A percentile compares a stretch with the other conserved stretches of the same genome.
Evolutionary conservation across 2,797 vertebrate species (phyloP).

Genomic region (Mormyrops boulengeri): DNA sequence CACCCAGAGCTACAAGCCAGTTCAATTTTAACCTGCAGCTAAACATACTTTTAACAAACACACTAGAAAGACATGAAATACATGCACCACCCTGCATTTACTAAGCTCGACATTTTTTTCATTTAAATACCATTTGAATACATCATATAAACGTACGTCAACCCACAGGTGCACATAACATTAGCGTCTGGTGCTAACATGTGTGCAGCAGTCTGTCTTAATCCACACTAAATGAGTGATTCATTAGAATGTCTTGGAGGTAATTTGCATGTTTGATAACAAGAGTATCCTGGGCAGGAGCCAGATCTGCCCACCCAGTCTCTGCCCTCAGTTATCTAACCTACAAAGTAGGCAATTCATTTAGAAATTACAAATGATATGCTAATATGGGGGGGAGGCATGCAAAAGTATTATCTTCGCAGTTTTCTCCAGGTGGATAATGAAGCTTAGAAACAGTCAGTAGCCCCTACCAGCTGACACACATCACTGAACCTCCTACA

Average conservation of each 20-base stretch:
- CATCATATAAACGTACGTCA: neutral
- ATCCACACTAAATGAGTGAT: conserved; percentile 28
- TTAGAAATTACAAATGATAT: neutral
- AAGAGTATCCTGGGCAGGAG: conserved; percentile 18
- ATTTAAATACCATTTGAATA: neutral
- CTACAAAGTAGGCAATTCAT: neutral
- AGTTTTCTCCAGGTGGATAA: neutral
- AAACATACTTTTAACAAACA: neutral
- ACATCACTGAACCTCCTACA: neutral
- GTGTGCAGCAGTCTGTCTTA: conserved; percentile 35
- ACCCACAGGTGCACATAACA: neutral
- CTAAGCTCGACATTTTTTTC: neutral
- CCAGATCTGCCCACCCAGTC: conserved; percentile 18
- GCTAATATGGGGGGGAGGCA: neutral
- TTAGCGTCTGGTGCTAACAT: neutral
- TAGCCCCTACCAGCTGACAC: neutral
- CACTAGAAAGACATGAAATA: neutral
- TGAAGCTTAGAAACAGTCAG: neutral
- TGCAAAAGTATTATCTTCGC: neutral
- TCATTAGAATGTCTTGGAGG: conserved; percentile 39
- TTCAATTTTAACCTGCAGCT: neutral
- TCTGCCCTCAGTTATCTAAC: neutral
- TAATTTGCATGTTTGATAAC: conserved; percentile 38
- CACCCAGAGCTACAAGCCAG: neutral
- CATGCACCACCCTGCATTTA: neutral